Conservation (phyloP, 1,140 invertebrate genomes). For the Eufriesea mexicana region DNA sequence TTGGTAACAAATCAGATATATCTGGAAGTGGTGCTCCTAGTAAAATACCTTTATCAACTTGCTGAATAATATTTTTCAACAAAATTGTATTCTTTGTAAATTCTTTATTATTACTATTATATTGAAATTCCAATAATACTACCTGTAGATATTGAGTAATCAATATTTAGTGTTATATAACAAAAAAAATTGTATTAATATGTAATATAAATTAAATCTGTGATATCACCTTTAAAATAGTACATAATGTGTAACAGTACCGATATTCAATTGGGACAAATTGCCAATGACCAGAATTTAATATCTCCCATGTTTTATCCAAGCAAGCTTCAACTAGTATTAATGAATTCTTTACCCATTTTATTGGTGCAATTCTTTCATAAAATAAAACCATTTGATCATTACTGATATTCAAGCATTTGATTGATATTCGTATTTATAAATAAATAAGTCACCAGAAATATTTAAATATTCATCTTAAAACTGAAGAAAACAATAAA, state of each 20-base stretch:
- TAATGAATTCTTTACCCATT: constrained; percentile 74
- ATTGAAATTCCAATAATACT: constrained; percentile 73
- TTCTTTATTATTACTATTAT: constrained; percentile 32
- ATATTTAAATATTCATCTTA: neutral
- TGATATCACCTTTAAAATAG: constrained; percentile 84
- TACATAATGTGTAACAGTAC: constrained; percentile 85
- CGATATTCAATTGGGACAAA: constrained; percentile 85
- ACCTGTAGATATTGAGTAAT: constrained; percentile 47
- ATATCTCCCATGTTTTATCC: constrained; percentile 89
- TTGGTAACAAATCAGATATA: constrained; percentile 82
- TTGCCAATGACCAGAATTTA: constrained; percentile 94
- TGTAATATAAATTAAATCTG: constrained; percentile 49
- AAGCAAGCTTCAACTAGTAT: constrained; percentile 84
- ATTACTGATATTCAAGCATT: neutral
- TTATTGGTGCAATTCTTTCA: constrained; percentile 50
- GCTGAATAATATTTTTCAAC: constrained; percentile 84
- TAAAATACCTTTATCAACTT: constrained; percentile 91
- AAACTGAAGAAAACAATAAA: no score
- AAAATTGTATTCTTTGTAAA: constrained; percentile 50
- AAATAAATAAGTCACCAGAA: neutral
- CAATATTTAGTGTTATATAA: constrained; percentile 8
- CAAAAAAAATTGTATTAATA: neutral
- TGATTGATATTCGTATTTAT: neutral
- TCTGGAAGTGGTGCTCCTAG: constrained; percentile 88
- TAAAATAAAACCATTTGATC: neutral